phyloP scores from a whole-genome alignment of 2,888 invertebrate genomes.

The Gibbula magus region DNA sequence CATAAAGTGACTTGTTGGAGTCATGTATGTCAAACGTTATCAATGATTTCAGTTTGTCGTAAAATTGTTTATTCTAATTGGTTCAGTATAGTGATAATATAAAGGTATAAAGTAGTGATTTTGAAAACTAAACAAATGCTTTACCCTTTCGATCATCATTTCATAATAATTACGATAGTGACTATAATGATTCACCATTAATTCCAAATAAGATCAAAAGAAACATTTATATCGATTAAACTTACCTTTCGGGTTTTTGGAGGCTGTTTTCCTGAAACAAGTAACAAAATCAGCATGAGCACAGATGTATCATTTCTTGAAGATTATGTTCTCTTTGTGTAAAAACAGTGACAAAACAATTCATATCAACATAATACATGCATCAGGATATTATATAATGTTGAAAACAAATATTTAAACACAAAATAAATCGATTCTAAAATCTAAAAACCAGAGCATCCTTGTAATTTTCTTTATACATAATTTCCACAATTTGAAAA shows the following conservation, averaged over 20 bases:
- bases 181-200: neutral
- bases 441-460: neutral
- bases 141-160: no score
- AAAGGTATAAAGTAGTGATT: no score
- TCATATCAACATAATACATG: no score
- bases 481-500: neutral
- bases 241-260: slow-evolving; percentile 9
- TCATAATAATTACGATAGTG: neutral
- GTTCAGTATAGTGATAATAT: no score
- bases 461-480: neutral
- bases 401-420: neutral
- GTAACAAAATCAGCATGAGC: neutral
- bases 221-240: neutral
- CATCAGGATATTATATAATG: neutral
- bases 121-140: no score
- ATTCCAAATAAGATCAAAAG: neutral
- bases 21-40: no score
- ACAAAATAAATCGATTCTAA: neutral
- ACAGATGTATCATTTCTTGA: no score
- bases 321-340: neutral
- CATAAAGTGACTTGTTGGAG: no score
- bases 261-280: slow-evolving; percentile 18
- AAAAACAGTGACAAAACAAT: no score
- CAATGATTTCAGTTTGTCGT: no score
- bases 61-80: no score